Conservation (phyloP, 2,797 vertebrate species). For the Leptatherina wallacei region DNA sequence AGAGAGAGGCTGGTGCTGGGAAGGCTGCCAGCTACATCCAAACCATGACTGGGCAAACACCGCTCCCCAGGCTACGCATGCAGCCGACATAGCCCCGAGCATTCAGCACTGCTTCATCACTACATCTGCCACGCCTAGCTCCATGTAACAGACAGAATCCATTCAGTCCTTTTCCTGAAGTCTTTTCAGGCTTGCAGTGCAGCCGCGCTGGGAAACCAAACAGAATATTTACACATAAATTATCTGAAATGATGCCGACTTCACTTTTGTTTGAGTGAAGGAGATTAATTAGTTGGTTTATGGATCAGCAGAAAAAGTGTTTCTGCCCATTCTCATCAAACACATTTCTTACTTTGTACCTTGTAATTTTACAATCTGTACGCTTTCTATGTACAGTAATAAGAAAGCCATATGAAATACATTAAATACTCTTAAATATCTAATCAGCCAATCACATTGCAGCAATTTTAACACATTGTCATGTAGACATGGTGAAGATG, state of each 20-base stretch:
- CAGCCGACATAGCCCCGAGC: constrained; percentile 30
- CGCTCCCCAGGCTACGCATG: constrained; percentile 30
- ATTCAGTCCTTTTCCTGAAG: constrained; percentile 23
- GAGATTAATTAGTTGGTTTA: not conserved
- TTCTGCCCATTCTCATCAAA: not conserved
- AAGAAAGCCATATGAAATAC: too few relatives aligned
- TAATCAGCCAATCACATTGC: too few relatives aligned
- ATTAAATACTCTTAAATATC: too few relatives aligned
- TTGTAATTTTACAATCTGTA: not conserved
- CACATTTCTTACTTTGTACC: not conserved
- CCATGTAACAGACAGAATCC: constrained; percentile 26
- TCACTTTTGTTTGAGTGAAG: not conserved
- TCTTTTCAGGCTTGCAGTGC: constrained; percentile 6
- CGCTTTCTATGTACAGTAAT: not conserved
- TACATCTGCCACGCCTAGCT: constrained; percentile 26
- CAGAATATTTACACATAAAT: constrained; percentile 26
- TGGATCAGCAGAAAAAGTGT: not conserved
- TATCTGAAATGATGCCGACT: constrained; percentile 6
- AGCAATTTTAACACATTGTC: too few relatives aligned
- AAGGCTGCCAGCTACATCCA: constrained; percentile 55
- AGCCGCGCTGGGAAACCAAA: not conserved
- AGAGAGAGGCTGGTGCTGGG: constrained; percentile 49
- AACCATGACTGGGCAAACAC: constrained; percentile 62
- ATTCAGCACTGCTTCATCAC: constrained; percentile 33
- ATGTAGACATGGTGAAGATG: too few relatives aligned